These are phyloP conservation scores for Sarcoramphus papa DNA, from an alignment of 2,797 vertebrate genomes.

Conservation along the genomic window DNA sequence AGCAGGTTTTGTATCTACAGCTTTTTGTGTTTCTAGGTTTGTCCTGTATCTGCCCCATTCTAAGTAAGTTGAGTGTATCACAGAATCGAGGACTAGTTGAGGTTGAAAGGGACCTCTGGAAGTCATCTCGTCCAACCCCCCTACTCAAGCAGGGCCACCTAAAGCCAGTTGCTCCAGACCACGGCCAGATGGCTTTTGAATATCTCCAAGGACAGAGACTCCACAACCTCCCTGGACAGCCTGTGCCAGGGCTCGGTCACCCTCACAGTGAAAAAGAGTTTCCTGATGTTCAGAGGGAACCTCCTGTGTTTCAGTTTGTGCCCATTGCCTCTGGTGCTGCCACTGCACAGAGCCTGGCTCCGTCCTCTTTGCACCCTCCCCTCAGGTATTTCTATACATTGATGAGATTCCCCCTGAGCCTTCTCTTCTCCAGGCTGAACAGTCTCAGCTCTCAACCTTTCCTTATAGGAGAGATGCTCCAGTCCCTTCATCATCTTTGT, in stretches of 20 bases:
- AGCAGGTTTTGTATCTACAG: background rate
- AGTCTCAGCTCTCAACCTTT: background rate
- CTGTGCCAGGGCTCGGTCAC: background rate
- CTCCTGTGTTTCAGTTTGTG: background rate
- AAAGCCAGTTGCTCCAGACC: background rate
- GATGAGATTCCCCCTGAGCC: background rate
- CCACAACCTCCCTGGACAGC: no score
- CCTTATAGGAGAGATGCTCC: background rate
- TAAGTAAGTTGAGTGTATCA: background rate
- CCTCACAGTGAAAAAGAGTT: background rate
- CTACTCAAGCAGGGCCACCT: background rate
- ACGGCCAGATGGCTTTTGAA: background rate
- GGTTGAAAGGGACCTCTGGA: background rate
- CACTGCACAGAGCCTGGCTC: background rate
- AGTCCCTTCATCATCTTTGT: background rate
- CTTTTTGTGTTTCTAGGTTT: background rate
- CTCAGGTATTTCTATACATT: background rate
- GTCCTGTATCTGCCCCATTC: background rate
- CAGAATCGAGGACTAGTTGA: background rate
- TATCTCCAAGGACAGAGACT: background rate
- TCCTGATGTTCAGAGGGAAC: background rate
- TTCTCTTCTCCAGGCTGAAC: background rate
- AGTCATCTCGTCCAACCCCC: background rate
- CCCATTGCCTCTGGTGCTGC: background rate
- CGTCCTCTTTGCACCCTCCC: background rate